Conservation (phyloP, 2,113 vertebrate species). For the Percina caprodes region DNA sequence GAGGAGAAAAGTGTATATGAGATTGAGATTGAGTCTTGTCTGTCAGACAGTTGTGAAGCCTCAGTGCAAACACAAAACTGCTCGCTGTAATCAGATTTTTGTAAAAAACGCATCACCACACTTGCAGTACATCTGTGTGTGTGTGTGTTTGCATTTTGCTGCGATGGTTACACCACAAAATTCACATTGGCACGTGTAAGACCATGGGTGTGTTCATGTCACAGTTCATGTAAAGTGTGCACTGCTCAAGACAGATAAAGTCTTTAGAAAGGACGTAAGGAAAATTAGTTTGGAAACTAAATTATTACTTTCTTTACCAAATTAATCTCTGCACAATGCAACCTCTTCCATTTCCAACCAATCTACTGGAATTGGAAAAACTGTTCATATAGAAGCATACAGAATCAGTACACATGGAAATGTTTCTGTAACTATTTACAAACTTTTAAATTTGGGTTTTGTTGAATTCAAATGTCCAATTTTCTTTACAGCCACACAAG, state of each 20-base stretch:
- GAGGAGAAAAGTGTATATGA: constrained; percentile 10
- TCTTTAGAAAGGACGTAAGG: background rate
- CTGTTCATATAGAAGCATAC: background rate
- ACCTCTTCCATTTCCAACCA: background rate
- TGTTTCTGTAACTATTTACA: background rate
- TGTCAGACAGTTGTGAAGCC: constrained; percentile 45
- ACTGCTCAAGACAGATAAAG: background rate
- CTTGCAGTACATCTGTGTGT: constrained; percentile 20
- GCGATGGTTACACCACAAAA: constrained; percentile 44
- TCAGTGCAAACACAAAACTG: constrained; percentile 23
- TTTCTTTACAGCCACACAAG: background rate
- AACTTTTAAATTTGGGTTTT: background rate
- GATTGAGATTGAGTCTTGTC: constrained; percentile 26
- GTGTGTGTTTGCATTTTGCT: constrained; percentile 18
- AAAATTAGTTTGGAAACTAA: background rate
- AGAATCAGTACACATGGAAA: background rate
- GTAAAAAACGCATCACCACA: constrained; percentile 21
- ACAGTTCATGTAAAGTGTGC: constrained; percentile 27
- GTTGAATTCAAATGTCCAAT: background rate
- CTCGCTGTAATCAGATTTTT: constrained; percentile 26
- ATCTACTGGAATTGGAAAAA: background rate
- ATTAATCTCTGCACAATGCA: background rate
- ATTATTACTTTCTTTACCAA: background rate
- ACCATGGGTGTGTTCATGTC: constrained; percentile 3
- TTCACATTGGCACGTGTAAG: background rate